These are phyloP conservation scores for Plecturocebus donacophilus DNA, from an alignment of 2,113 vertebrate genomes.

Conservation along the genomic window DNA sequence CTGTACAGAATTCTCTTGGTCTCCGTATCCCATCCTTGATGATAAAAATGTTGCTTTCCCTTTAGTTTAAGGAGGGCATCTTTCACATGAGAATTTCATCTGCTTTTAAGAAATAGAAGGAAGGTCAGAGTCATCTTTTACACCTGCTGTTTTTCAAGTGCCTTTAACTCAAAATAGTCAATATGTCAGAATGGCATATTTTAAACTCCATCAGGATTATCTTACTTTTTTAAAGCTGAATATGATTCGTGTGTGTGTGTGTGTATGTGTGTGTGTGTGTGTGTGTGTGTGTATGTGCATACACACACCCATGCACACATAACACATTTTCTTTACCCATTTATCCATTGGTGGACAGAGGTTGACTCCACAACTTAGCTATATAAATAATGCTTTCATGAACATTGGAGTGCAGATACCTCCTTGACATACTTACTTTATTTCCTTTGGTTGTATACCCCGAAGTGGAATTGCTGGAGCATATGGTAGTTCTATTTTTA, in stretches of 20 bases:
- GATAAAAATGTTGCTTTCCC: neutral
- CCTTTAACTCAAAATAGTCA: neutral
- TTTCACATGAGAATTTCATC: neutral
- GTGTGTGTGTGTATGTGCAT: neutral
- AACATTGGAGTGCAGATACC: neutral
- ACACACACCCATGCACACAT: neutral
- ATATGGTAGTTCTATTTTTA: neutral
- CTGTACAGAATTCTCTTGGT: neutral
- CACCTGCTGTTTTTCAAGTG: neutral
- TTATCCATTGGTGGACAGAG: neutral
- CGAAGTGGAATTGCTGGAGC: neutral
- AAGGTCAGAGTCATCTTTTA: neutral
- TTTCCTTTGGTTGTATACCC: neutral
- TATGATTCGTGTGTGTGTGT: neutral
- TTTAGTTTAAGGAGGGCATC: neutral
- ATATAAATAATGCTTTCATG: neutral
- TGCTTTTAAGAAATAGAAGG: neutral
- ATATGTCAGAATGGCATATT: neutral
- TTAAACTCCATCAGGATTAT: neutral
- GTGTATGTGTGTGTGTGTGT: neutral
- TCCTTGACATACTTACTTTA: conserved; percentile 20
- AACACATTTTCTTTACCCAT: neutral
- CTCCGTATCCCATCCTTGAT: neutral
- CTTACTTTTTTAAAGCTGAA: neutral
- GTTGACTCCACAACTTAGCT: neutral